Evolutionary conservation across 35 echinoderm and acorn worm genomes (phyloP), one percentile per base, ranked within the genome.

Genomic region (Ophioderma brevispina): DNA sequence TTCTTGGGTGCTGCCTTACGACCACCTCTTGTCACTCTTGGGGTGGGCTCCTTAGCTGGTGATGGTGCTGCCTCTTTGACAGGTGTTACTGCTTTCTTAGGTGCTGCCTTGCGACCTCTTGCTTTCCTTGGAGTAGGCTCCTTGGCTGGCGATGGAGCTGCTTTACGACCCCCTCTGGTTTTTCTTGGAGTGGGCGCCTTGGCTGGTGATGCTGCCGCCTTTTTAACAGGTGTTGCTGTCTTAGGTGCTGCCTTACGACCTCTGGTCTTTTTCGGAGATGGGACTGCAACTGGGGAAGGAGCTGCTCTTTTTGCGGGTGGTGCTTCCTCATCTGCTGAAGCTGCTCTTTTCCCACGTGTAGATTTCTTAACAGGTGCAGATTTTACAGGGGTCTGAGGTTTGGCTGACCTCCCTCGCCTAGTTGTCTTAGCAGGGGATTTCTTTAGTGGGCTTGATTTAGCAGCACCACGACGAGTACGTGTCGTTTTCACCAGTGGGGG

Each of bases 341-440:
- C 37, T 31, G 88, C 43, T 91, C 35, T 83, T 35, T 84, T 84
- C 33, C 50, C 77, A 40, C 75, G 39, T 85, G 81, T 38, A 37
- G 75, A 33, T 80, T 78, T 70, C 76, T 85, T 92, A 75, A 78
- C 91, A 38, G 90, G 80, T 49, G 81, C 46, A 18, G 31, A 15
- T n/a, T 42, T 25, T 25, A 55, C 42, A 31, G 80, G 23, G 14
- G 81, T 63, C 49, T 83, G 55, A 38, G 49, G 49, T 23, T 59
- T 64, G 52, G 63, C 13, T 37, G 3, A 14, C 49, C 31, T 40
- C 5, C 77, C 35, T 36, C 77, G 77, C 2, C 25, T 90, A 3
- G 88, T 36, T 80, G 42, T 81, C 59, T 90, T 94, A 40, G 81
- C 76, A 8, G 89, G 89, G 15, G 94, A 49, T 80, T 90, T 56